Evolutionary conservation across 2,113 vertebrate species (phyloP).

Genomic region (Bungarus multicinctus): DNA sequence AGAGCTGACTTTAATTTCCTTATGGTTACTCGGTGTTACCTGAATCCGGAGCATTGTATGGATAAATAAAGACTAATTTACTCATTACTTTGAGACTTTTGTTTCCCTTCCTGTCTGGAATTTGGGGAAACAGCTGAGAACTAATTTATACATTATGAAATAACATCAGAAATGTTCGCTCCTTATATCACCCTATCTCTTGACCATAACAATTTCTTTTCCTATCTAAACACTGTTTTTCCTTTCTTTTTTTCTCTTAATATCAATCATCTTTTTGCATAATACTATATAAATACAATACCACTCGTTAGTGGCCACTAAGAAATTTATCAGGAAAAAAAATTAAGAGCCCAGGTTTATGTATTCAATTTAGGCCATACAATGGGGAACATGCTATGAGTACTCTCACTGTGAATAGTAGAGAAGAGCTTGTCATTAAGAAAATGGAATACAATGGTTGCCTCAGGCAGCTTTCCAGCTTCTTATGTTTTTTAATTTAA

Average conservation of each 20-base stretch:
- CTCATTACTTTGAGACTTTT: too few species aligned
- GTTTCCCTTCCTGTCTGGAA: too few species aligned
- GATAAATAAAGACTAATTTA: too few species aligned
- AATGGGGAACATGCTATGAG: not conserved
- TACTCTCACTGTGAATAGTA: not conserved
- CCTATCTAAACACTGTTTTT: not conserved
- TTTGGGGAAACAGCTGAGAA: too few species aligned
- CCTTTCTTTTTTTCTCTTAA: not conserved
- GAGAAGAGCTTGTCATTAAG: not conserved
- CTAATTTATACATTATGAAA: not conserved
- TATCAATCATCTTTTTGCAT: not conserved
- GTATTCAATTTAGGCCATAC: not conserved
- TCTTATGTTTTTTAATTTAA: not conserved
- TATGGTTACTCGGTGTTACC: too few species aligned
- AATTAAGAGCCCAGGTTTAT: not conserved
- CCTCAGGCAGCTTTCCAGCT: not conserved
- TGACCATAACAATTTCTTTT: not conserved
- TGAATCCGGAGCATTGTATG: too few species aligned
- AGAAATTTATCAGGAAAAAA: not conserved
- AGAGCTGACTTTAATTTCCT: too few species aligned
- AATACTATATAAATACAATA: not conserved
- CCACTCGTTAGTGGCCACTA: not conserved
- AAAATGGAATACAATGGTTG: not conserved
- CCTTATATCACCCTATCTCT: not conserved
- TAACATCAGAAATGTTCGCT: not conserved